Conservation (phyloP, 2,113 vertebrate genomes). For the Arvicanthis niloticus region DNA sequence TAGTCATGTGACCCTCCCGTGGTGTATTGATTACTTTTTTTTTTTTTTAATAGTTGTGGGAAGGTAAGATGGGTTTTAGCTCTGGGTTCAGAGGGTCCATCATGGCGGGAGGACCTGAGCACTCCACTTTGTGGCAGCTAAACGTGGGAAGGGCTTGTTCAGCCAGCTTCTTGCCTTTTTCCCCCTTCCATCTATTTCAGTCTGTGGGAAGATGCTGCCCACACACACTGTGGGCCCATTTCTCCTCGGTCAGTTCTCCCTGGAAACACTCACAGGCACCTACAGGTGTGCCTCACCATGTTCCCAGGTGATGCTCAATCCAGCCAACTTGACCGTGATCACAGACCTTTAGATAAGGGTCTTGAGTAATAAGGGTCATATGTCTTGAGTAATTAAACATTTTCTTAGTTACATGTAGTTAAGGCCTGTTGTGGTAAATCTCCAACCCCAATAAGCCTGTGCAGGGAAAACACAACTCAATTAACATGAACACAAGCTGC, state of each 20-base stretch:
- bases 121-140: neutral
- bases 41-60: neutral
- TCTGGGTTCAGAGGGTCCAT: neutral
- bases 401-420: neutral
- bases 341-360: neutral
- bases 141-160: neutral
- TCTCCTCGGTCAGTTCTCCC: neutral
- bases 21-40: neutral
- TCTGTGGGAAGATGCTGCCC: neutral
- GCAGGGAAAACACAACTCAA: too few relatives aligned
- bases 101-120: neutral
- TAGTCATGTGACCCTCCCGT: neutral
- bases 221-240: neutral
- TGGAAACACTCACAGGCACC: neutral
- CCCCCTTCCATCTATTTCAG: neutral
- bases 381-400: neutral
- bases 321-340: neutral
- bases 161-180: neutral
- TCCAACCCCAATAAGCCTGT: too few relatives aligned
- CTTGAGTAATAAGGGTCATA: neutral
- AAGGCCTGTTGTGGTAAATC: neutral
- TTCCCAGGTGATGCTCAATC: neutral
- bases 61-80: neutral
- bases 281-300: neutral
- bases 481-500: too few relatives aligned